Percentiles rank a stretch among this genome's conserved stretches.
Evolutionary conservation across 1,140 invertebrate genomes (phyloP).

Genomic region (Oedothorax gibbosus): DNA sequence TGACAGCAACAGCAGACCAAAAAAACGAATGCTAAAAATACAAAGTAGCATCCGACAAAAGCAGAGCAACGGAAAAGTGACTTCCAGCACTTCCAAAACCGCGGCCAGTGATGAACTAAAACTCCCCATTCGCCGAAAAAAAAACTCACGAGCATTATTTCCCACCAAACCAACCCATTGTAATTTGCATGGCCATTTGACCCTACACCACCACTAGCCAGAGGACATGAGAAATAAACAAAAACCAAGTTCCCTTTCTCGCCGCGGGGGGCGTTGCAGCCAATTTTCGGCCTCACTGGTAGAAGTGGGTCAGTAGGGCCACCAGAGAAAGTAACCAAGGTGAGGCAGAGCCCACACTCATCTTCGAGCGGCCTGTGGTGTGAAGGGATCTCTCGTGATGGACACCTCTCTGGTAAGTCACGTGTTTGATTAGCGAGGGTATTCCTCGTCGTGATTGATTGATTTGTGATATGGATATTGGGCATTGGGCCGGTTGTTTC

Average conservation of each 20-base stretch:
- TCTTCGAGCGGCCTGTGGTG: conserved; percentile 28
- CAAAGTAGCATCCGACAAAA: too few relatives aligned
- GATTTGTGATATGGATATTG: neutral
- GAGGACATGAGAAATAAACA: conserved; percentile 22
- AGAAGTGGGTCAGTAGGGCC: conserved; percentile 54
- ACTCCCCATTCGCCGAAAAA: too few relatives aligned
- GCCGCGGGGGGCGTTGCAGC: conserved; percentile 52
- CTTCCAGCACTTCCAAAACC: too few relatives aligned
- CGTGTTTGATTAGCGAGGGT: neutral
- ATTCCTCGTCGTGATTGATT: neutral
- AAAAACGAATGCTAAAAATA: too few relatives aligned
- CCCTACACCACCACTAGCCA: conserved; percentile 32
- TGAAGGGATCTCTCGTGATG: conserved; percentile 22
- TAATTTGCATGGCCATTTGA: conserved; percentile 36
- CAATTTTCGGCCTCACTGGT: conserved; percentile 41
- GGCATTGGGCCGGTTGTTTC: neutral
- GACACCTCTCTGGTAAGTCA: conserved; percentile 37
- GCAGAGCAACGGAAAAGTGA: too few relatives aligned
- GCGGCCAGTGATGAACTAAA: too few relatives aligned
- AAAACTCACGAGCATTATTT: too few relatives aligned
- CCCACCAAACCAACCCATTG: too few relatives aligned
- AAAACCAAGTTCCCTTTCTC: conserved; percentile 36
- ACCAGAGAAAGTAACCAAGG: conserved; percentile 32
- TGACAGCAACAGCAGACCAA: too few relatives aligned
- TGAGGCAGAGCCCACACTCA: conserved; percentile 35